A percentile compares a stretch with the other conserved stretches of the same genome.
phyloP scores from a whole-genome alignment of 1,140 invertebrate genomes.

The Sycophila sp. region DNA sequence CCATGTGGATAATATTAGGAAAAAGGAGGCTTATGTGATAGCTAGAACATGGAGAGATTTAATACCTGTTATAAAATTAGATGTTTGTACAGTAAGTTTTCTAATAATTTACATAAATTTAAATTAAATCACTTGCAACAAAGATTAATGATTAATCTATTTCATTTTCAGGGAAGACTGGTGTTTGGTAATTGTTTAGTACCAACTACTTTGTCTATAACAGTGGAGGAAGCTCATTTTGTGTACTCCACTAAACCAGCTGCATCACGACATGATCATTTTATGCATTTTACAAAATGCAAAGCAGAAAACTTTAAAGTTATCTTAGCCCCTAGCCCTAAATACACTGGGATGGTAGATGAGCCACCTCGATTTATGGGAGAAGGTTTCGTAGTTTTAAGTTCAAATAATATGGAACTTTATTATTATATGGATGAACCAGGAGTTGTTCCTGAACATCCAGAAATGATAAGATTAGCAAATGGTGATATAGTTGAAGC shows the following conservation, averaged over 20 bases:
- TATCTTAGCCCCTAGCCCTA: conserved; percentile 91
- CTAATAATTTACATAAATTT: not conserved
- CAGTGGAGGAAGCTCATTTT: conserved; percentile 93
- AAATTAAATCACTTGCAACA: not conserved
- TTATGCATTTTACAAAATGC: conserved; percentile 96
- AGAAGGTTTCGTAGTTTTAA: conserved; percentile 96
- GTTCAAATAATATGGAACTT: conserved; percentile 92
- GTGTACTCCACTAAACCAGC: conserved; percentile 96
- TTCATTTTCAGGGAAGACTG: conserved; percentile 77
- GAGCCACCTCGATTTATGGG: conserved; percentile 98
- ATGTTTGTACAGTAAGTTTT: conserved; percentile 83
- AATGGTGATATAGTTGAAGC: conserved; percentile 94
- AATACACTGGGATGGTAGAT: conserved; percentile 92
- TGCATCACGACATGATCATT: conserved; percentile 89
- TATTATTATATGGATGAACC: conserved; percentile 98
- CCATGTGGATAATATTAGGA: conserved; percentile 61
- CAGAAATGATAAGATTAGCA: conserved; percentile 87
- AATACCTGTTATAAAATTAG: conserved; percentile 96
- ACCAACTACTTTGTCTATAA: conserved; percentile 91
- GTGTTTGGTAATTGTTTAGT: conserved; percentile 97
- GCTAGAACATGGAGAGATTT: conserved; percentile 93
- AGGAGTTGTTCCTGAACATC: conserved; percentile 87
- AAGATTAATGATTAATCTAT: not conserved
- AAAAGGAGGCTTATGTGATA: conserved; percentile 70
- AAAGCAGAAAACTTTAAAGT: conserved; percentile 96